These are phyloP conservation scores for Epistrophe grossulariae DNA, from an alignment of 2,888 invertebrate species.

Conservation along the genomic window DNA sequence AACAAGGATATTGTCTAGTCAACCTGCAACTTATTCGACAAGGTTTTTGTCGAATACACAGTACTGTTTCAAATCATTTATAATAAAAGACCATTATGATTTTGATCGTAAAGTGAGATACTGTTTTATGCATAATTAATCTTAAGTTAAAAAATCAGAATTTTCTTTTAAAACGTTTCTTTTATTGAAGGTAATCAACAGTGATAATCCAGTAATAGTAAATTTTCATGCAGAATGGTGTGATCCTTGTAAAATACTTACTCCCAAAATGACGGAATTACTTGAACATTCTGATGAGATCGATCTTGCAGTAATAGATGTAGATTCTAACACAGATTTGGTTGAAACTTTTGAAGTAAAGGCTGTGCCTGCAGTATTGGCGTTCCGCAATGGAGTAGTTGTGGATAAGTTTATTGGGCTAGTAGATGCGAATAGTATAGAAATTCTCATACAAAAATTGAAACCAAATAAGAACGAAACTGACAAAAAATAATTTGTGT, in stretches of 20 bases:
- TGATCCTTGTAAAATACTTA: conserved; percentile 94
- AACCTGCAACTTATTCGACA: conserved; percentile 77
- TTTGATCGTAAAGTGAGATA: conserved; percentile 89
- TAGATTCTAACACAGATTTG: conserved; percentile 91
- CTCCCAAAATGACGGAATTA: conserved; percentile 91
- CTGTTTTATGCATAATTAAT: not conserved
- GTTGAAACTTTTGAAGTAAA: conserved; percentile 93
- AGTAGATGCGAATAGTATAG: conserved; percentile 92
- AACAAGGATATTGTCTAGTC: conserved; percentile 17
- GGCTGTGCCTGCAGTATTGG: conserved; percentile 90
- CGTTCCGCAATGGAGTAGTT: conserved; percentile 92
- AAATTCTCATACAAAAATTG: conserved; percentile 89
- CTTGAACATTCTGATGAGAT: conserved; percentile 89
- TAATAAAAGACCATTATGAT: conserved; percentile 90
- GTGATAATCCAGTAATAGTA: conserved; percentile 93
- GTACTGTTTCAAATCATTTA: conserved; percentile 80
- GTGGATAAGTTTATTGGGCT: conserved; percentile 95
- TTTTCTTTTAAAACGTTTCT: conserved; percentile 1
- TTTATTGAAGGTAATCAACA: conserved; percentile 89
- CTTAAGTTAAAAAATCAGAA: not conserved
- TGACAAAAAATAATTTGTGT: not conserved
- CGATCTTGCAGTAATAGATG: conserved; percentile 92
- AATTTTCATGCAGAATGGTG: conserved; percentile 97
- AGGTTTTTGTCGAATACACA: conserved; percentile 81
- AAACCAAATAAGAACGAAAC: conserved; percentile 77